Evolutionary conservation across 2,113 vertebrate genomes (phyloP).

Genomic region (Peucedramus taeniatus): DNA sequence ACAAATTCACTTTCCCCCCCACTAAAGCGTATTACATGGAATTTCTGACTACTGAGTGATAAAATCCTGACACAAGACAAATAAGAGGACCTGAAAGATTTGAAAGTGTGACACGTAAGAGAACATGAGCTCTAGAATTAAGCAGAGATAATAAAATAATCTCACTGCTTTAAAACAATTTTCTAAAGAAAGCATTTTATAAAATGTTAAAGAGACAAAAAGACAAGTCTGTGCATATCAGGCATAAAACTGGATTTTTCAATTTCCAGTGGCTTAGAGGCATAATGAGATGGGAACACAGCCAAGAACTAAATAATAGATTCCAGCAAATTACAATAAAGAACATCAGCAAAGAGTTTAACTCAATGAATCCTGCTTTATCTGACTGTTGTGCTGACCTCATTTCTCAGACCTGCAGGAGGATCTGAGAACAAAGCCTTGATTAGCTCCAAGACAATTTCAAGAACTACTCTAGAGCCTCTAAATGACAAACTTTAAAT

Average conservation of each 20-base stretch:
- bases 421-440: not conserved
- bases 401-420: not conserved
- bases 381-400: not conserved
- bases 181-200: not conserved
- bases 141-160: not conserved
- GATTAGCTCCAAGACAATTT: not conserved
- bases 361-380: not conserved
- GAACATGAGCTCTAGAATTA: not conserved
- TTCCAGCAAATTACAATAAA: slow-evolving; percentile 14
- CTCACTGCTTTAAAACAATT: not conserved
- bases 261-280: not conserved
- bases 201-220: not conserved
- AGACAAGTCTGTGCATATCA: not conserved
- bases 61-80: not conserved
- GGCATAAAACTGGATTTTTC: not conserved
- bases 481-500: not conserved
- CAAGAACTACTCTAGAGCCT: not conserved
- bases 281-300: not conserved
- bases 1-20: not conserved
- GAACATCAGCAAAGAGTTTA: not conserved
- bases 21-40: not conserved
- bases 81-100: not conserved
- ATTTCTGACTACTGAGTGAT: not conserved
- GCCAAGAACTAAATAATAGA: slow-evolving; percentile 14
- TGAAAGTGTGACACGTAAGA: not conserved